These are phyloP conservation scores for Tyrophagus putrescentiae DNA, from an alignment of 1,140 invertebrate genomes.

Conservation along the genomic window DNA sequence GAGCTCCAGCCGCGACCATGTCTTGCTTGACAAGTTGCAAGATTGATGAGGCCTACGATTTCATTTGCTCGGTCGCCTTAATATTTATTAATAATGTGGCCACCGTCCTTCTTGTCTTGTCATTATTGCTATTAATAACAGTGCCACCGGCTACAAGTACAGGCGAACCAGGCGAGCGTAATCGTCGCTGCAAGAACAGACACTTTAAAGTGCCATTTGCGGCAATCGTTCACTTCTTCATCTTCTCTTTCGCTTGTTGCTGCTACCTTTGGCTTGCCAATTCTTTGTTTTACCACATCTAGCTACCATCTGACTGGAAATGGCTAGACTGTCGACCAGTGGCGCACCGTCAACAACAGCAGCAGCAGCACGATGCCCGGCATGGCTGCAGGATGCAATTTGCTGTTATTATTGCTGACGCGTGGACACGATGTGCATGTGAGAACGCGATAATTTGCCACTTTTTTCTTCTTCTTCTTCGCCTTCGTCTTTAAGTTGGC, in stretches of 20 bases:
- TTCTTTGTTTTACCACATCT: background rate
- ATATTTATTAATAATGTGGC: constrained; percentile 12
- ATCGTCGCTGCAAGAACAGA: no score
- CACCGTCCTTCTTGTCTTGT: background rate
- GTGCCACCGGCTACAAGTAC: background rate
- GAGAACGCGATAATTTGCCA: constrained; percentile 4
- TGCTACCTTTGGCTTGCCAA: background rate
- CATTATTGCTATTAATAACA: constrained; percentile 10
- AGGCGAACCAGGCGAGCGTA: background rate
- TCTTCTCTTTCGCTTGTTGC: background rate
- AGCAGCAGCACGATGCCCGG: background rate
- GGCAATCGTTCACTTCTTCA: no score
- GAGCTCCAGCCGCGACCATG: background rate
- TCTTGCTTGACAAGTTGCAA: constrained; percentile 15
- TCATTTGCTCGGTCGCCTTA: background rate
- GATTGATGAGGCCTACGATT: constrained; percentile 1
- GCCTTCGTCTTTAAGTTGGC: background rate
- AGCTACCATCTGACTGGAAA: background rate
- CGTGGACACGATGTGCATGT: constrained; percentile 10
- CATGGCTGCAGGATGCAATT: constrained; percentile 9
- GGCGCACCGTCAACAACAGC: background rate
- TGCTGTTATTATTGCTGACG: background rate
- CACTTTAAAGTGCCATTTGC: no score
- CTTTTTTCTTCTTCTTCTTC: background rate
- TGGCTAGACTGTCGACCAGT: no score